phyloP scores from a whole-genome alignment of 2,888 invertebrate species.

The Gisinianus flammeolus region DNA sequence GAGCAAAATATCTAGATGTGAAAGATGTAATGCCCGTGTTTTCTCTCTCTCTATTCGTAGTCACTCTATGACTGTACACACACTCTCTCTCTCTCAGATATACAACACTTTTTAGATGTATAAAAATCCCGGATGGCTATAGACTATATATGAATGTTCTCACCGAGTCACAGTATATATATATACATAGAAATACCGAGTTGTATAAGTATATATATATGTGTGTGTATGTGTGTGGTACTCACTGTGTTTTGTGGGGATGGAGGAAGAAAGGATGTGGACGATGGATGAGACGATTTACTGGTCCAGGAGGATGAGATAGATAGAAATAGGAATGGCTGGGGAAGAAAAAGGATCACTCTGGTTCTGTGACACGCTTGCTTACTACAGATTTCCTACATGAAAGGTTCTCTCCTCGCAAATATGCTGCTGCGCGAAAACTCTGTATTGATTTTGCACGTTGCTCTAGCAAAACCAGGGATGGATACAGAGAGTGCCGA shows the following conservation, averaged over 20 bases:
- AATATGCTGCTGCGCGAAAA: conserved; percentile 57
- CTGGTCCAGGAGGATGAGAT: conserved; percentile 40
- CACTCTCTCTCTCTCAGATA: too few species aligned
- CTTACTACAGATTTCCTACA: conserved; percentile 55
- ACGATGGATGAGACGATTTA: conserved; percentile 32
- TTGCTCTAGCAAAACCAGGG: conserved; percentile 30
- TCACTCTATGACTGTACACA: too few species aligned
- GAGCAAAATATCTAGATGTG: too few species aligned
- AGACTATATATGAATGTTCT: too few species aligned
- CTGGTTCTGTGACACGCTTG: conserved; percentile 51
- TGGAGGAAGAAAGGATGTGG: conserved; percentile 34
- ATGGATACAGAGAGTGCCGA: conserved; percentile 14
- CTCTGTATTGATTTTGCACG: conserved; percentile 54
- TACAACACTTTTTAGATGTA: not conserved
- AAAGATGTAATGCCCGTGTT: too few species aligned
- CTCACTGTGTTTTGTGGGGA: conserved; percentile 36
- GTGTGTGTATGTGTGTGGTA: too few species aligned
- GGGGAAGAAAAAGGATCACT: conserved; percentile 39
- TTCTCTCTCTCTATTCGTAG: not conserved
- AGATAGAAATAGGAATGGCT: conserved; percentile 38
- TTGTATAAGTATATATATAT: not conserved
- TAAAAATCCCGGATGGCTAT: too few species aligned
- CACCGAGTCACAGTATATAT: not conserved
- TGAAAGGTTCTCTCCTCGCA: conserved; percentile 48
- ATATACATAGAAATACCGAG: too few species aligned